Conservation (phyloP, 2,888 invertebrate species). For the Xestobium rufovillosum region DNA sequence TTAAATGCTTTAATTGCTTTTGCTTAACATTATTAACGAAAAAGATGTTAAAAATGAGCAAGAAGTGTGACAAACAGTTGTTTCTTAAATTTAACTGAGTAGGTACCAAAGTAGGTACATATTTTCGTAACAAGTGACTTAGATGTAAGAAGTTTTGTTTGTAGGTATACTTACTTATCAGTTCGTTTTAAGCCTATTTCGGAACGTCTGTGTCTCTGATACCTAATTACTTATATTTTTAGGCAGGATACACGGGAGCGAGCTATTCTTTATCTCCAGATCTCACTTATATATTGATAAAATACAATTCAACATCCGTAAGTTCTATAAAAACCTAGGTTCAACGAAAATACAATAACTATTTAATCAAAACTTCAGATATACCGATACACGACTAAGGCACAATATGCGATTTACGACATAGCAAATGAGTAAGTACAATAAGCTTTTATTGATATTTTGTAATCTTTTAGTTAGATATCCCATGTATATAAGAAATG, state of each 20-base stretch:
- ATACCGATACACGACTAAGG: constrained; percentile 59
- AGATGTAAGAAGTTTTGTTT: neutral
- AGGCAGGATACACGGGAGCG: constrained; percentile 36
- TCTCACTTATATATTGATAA: constrained; percentile 28
- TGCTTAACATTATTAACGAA: too few relatives aligned
- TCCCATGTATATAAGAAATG: neutral
- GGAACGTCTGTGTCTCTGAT: neutral
- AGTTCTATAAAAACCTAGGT: constrained; percentile 18
- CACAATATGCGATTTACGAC: constrained; percentile 56
- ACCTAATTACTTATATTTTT: constrained; percentile 24
- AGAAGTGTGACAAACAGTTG: too few relatives aligned
- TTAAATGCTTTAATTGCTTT: too few relatives aligned
- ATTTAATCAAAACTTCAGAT: constrained; percentile 45
- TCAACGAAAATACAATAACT: constrained; percentile 8
- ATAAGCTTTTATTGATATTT: constrained; percentile 9
- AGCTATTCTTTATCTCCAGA: constrained; percentile 37
- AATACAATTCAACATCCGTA: constrained; percentile 33
- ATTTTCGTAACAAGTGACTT: neutral
- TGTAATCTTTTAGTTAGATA: constrained; percentile 2
- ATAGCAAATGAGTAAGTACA: constrained; percentile 47
- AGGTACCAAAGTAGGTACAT: too few relatives aligned
- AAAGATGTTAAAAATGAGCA: too few relatives aligned
- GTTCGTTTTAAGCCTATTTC: neutral
- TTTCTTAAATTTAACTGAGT: too few relatives aligned
- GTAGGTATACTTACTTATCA: neutral